These are phyloP conservation scores for Ammodytes dubius DNA, from an alignment of 2,113 vertebrate genomes.

Conservation along the genomic window DNA sequence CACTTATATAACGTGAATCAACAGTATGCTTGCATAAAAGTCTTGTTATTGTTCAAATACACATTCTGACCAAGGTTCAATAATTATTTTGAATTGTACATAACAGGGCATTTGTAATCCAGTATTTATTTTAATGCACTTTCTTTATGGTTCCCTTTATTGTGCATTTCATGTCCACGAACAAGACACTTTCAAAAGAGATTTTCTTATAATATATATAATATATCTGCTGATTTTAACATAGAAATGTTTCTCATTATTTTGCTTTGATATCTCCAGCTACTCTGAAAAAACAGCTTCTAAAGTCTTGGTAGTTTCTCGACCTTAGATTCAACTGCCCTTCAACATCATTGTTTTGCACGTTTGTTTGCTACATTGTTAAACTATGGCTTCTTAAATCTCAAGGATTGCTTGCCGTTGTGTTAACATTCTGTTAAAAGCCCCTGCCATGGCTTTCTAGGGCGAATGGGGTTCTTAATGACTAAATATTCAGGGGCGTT, in stretches of 20 bases:
- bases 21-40: not conserved
- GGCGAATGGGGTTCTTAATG: constrained; percentile 12
- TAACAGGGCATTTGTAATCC: not conserved
- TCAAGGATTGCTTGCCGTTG: constrained; percentile 69
- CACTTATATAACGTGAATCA: not conserved
- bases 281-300: constrained; percentile 33
- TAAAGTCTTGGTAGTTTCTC: constrained; percentile 33
- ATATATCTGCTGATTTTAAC: not conserved
- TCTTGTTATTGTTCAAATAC: not conserved
- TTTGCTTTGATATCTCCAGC: constrained; percentile 36
- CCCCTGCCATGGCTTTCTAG: constrained; percentile 26
- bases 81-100: not conserved
- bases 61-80: not conserved
- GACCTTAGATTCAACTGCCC: constrained; percentile 8
- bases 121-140: not conserved
- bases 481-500: constrained; percentile 48
- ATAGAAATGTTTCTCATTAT: not conserved
- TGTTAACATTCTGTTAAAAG: constrained; percentile 56
- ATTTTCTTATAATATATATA: not conserved
- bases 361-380: constrained; percentile 75
- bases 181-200: not conserved
- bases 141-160: not conserved
- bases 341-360: constrained; percentile 45
- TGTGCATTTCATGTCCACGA: not conserved
- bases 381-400: constrained; percentile 56